A percentile compares a stretch with the other conserved stretches of the same genome.
Conservation (phyloP, 2,888 invertebrate genomes). For the Ganaspis brasiliensis region DNA sequence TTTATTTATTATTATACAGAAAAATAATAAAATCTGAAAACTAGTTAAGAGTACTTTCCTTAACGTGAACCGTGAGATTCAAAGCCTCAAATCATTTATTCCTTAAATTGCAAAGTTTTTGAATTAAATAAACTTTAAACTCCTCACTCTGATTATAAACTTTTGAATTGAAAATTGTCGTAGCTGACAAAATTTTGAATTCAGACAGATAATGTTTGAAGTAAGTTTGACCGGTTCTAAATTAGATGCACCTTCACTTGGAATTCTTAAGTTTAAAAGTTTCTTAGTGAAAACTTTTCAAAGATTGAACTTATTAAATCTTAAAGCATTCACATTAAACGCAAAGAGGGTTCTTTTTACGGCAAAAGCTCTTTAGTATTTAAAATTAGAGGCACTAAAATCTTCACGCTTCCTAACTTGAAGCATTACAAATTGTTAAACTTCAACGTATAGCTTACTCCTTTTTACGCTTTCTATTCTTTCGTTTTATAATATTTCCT, state of each 20-base stretch:
- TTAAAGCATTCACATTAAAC: constrained; percentile 27
- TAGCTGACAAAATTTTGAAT: constrained; percentile 22
- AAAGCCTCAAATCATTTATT: background rate
- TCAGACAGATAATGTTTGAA: constrained; percentile 20
- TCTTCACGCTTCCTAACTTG: constrained; percentile 8
- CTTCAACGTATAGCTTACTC: background rate
- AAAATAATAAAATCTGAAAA: no score
- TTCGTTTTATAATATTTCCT: background rate
- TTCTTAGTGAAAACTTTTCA: constrained; percentile 11
- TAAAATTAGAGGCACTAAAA: constrained; percentile 9
- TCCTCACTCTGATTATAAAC: constrained; percentile 7
- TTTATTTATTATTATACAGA: no score
- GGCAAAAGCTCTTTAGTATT: background rate
- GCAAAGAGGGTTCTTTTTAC: constrained; percentile 15
- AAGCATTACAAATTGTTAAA: constrained; percentile 15
- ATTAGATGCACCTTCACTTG: constrained; percentile 13
- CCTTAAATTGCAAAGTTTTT: constrained; percentile 6
- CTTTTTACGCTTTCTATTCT: background rate
- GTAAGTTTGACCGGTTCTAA: constrained; percentile 20
- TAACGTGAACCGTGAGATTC: background rate
- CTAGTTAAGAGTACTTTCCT: no score
- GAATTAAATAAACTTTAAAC: constrained; percentile 32
- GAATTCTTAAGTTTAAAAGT: constrained; percentile 26
- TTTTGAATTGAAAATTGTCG: constrained; percentile 30
- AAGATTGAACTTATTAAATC: constrained; percentile 43